These are phyloP conservation scores for Capromys pilorides DNA, from an alignment of 2,797 vertebrate species.

Conservation along the genomic window DNA sequence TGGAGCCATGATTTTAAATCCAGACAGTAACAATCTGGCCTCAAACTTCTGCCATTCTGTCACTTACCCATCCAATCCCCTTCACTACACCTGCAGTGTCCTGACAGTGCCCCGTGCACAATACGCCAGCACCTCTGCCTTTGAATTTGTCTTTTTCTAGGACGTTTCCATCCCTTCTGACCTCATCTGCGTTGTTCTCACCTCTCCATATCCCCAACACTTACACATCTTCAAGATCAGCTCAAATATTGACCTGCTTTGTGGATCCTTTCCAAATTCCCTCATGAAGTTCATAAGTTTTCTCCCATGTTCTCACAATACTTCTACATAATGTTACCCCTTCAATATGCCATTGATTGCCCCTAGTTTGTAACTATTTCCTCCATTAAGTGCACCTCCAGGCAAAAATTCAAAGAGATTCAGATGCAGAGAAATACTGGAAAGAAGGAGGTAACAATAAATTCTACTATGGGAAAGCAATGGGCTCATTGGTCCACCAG, in stretches of 20 bases:
- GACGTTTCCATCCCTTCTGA: neutral
- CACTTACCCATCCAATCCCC: neutral
- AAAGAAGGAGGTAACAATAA: neutral
- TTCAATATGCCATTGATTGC: neutral
- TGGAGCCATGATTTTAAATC: slow-evolving; percentile 11
- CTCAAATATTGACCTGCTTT: neutral
- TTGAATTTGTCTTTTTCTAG: neutral
- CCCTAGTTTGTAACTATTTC: neutral
- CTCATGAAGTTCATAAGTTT: neutral
- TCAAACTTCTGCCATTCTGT: neutral
- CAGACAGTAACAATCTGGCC: neutral
- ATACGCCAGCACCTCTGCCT: neutral
- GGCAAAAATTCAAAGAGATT: slow-evolving; percentile 41
- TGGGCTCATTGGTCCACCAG: neutral
- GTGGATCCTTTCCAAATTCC: neutral
- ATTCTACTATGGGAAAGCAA: neutral
- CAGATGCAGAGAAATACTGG: neutral
- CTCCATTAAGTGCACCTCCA: neutral
- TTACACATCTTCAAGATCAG: neutral
- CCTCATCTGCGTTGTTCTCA: neutral
- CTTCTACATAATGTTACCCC: neutral
- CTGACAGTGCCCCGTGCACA: neutral
- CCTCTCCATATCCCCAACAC: neutral
- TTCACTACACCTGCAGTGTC: neutral
- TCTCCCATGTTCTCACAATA: neutral